Conservation (phyloP, 2,797 vertebrate genomes). For the Gadopsis marmoratus region DNA sequence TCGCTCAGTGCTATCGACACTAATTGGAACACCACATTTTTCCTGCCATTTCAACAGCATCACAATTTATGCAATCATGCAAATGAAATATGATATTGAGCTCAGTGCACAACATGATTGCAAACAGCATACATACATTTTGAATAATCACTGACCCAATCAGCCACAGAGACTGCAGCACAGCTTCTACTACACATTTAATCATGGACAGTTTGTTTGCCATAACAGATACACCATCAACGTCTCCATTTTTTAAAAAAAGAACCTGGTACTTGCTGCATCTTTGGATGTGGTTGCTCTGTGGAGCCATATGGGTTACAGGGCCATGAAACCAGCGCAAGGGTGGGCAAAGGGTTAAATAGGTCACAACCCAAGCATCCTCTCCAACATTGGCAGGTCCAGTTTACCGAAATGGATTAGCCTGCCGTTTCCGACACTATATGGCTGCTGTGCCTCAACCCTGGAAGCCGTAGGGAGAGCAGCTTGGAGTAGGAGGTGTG, state of each 20-base stretch:
- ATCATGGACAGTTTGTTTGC: slow-evolving; percentile 27
- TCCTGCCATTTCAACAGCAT: slow-evolving; percentile 24
- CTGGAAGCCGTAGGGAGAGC: slow-evolving; percentile 35
- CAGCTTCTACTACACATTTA: slow-evolving; percentile 7
- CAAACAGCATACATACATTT: slow-evolving; percentile 47
- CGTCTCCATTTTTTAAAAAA: background rate
- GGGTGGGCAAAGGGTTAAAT: slow-evolving; percentile 54
- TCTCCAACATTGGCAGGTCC: slow-evolving; percentile 46
- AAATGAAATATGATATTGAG: slow-evolving; percentile 44
- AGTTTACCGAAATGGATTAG: slow-evolving; percentile 36
- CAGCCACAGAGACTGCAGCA: slow-evolving; percentile 13
- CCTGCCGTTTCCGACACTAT: slow-evolving; percentile 55
- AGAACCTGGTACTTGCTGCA: background rate
- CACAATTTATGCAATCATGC: slow-evolving; percentile 52
- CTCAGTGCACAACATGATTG: slow-evolving; percentile 43
- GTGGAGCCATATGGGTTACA: slow-evolving; percentile 55
- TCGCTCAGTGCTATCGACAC: slow-evolving; percentile 11
- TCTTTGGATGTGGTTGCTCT: slow-evolving; percentile 30
- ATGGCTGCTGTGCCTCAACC: slow-evolving; percentile 41
- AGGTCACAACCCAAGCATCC: slow-evolving; percentile 59
- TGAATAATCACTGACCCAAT: slow-evolving; percentile 62
- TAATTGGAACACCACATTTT: slow-evolving; percentile 35
- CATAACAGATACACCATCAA: background rate
- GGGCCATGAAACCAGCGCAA: slow-evolving; percentile 30
- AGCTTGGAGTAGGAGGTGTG: slow-evolving; percentile 19